Conservation (phyloP, 2,888 invertebrate genomes). For the Cataglyphis cursor region DNA sequence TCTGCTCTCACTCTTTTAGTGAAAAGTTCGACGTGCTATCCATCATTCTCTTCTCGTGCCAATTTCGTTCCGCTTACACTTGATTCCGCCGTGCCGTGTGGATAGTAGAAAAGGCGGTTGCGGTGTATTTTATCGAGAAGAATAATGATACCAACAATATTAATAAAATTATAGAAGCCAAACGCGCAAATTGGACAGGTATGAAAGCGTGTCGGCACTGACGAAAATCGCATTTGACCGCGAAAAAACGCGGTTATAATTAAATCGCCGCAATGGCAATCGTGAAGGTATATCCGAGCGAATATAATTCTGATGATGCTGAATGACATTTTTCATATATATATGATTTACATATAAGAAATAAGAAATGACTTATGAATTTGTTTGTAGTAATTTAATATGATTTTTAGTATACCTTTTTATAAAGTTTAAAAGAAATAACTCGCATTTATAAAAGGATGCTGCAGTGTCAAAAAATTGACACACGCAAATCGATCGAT, state of each 20-base stretch:
- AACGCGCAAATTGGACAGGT: neutral
- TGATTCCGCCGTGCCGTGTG: neutral
- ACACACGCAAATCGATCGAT: neutral
- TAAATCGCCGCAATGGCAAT: conserved; percentile 1
- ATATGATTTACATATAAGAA: neutral
- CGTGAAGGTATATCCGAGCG: neutral
- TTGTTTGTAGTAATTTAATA: neutral
- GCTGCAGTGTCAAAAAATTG: neutral
- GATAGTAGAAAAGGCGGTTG: conserved; percentile 13
- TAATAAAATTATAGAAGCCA: conserved; percentile 27
- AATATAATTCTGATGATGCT: neutral
- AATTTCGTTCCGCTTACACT: neutral
- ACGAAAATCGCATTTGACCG: conserved; percentile 4
- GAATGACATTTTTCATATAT: neutral
- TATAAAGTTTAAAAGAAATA: neutral
- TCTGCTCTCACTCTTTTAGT: conserved; percentile 25
- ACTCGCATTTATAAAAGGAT: neutral
- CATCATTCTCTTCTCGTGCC: neutral
- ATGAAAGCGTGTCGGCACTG: conserved; percentile 9
- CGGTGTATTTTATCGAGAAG: neutral
- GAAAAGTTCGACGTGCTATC: conserved; percentile 34
- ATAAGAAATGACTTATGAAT: neutral
- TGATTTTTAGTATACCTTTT: neutral
- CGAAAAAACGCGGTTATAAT: conserved; percentile 18
- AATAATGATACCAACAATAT: conserved; percentile 19